phyloP scores from a whole-genome alignment of 2,888 invertebrate species.

The Lasioglossum malachurum region DNA sequence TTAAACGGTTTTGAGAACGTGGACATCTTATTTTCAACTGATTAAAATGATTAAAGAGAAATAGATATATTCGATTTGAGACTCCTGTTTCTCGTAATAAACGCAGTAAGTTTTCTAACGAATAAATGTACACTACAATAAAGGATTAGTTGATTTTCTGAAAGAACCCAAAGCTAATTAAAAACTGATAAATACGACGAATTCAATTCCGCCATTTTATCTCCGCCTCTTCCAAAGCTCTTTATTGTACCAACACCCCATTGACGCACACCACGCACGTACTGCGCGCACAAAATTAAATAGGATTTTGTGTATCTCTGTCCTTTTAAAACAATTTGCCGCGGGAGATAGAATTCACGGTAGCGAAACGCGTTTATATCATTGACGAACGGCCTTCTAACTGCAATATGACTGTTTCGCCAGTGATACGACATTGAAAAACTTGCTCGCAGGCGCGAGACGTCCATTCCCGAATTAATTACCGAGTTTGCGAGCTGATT shows the following conservation, averaged over 20 bases:
- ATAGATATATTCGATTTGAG: background rate
- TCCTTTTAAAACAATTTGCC: background rate
- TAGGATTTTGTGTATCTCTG: background rate
- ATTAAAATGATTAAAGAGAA: background rate
- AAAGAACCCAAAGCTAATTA: background rate
- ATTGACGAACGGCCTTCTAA: background rate
- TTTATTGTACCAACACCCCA: background rate
- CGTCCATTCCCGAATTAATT: constrained; percentile 34
- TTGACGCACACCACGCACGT: background rate
- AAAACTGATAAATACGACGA: background rate
- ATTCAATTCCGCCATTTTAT: background rate
- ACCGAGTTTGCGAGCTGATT: constrained; percentile 15
- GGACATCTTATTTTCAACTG: background rate
- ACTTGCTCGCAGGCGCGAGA: constrained; percentile 19
- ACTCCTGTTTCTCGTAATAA: background rate
- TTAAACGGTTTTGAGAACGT: background rate
- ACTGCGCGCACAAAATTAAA: background rate
- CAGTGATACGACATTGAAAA: background rate
- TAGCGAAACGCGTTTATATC: background rate
- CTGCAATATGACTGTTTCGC: too few relatives aligned
- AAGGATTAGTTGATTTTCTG: background rate
- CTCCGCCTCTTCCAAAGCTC: background rate
- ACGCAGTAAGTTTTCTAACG: background rate
- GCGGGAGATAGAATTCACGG: background rate
- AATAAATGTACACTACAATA: background rate